Percentiles rank a stretch among this genome's conserved stretches.
These are phyloP conservation scores for Tetramorium alpestre DNA, from an alignment of 1,140 invertebrate genomes.

Conservation along the genomic window DNA sequence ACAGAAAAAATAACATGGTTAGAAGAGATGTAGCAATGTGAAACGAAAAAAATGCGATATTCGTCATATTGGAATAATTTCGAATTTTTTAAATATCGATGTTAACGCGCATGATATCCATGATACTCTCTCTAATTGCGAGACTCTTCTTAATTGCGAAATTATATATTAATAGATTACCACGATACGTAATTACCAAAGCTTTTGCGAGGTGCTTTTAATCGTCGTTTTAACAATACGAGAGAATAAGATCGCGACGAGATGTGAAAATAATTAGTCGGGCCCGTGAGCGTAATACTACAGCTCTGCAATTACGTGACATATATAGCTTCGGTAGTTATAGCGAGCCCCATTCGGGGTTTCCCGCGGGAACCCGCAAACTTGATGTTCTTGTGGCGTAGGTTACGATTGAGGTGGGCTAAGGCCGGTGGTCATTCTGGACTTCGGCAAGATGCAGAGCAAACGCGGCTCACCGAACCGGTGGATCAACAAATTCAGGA, in stretches of 20 bases:
- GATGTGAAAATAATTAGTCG: slow-evolving; percentile 67
- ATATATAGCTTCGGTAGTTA: slow-evolving; percentile 45
- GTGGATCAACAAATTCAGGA: slow-evolving; percentile 55
- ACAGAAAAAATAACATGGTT: slow-evolving; percentile 59
- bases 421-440: slow-evolving; percentile 65
- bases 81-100: background rate
- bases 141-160: background rate
- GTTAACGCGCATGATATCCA: background rate
- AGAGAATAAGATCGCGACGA: slow-evolving; percentile 15
- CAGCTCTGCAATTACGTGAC: slow-evolving; percentile 61
- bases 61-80: background rate
- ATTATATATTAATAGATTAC: slow-evolving; percentile 17
- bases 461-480: slow-evolving; percentile 28
- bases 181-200: slow-evolving; percentile 16
- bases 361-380: slow-evolving; percentile 71
- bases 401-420: slow-evolving; percentile 29
- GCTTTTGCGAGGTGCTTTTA: background rate
- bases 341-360: slow-evolving; percentile 64
- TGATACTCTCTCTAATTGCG: background rate
- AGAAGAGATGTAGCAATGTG: background rate
- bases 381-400: slow-evolving; percentile 71
- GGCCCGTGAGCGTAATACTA: slow-evolving; percentile 50
- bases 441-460: slow-evolving; percentile 43
- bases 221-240: slow-evolving; percentile 11
- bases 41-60: background rate